Evolutionary conservation across 2,113 vertebrate genomes (phyloP).

Genomic region (Drymodes brunneopygia): DNA sequence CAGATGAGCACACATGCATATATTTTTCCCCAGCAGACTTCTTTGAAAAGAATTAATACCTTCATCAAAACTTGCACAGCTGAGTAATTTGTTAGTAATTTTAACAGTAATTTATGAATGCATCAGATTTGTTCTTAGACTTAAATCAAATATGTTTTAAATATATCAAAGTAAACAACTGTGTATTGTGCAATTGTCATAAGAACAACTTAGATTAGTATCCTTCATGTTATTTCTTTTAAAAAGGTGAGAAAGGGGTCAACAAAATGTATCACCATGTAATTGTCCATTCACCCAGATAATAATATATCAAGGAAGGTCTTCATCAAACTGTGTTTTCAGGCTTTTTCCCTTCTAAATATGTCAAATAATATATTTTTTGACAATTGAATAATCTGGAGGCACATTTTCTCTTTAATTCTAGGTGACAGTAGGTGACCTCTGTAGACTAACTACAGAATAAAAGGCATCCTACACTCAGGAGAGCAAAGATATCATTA

Average conservation of each 20-base stretch:
- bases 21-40: background rate
- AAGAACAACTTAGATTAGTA: background rate
- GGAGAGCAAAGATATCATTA: background rate
- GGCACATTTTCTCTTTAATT: constrained; percentile 46
- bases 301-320: constrained; percentile 20
- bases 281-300: constrained; percentile 21
- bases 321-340: constrained; percentile 21
- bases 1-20: background rate
- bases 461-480: background rate
- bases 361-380: constrained; percentile 31
- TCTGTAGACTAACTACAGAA: background rate
- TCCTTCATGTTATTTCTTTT: background rate
- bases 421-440: constrained; percentile 56
- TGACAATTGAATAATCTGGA: constrained; percentile 45
- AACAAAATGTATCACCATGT: background rate
- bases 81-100: background rate
- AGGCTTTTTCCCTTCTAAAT: background rate
- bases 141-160: background rate
- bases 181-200: background rate
- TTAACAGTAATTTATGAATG: background rate
- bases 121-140: background rate
- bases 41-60: background rate
- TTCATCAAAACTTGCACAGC: background rate
- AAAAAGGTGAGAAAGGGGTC: background rate
- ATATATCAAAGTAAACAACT: background rate